Evolutionary conservation across 2,797 vertebrate species (phyloP), one percentile per base, ranked within the genome.

Genomic region (Sphenodon punctatus): DNA sequence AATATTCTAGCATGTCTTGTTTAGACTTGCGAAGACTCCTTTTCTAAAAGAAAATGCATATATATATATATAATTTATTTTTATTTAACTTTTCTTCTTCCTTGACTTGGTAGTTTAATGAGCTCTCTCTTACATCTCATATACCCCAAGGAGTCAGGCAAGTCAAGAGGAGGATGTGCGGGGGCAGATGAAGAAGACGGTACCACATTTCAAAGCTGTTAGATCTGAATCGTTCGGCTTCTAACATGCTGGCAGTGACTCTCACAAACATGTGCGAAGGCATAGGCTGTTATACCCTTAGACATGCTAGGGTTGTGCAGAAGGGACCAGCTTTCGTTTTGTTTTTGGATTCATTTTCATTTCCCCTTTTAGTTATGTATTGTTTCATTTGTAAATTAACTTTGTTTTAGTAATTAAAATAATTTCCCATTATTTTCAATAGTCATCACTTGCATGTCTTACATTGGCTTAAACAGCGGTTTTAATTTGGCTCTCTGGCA

Each of bases 1-100:
- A 91, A 73, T 14, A 55, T 71, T 75, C 70, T 4, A 8, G 39
- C 86, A 56, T 76, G 59, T 22, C 80, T 71, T 89, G 30, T 49
- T 88, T 91, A 82, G 85, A 75, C 14, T 45, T 72, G 73, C 88
- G 84, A 83, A 63, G 69, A 65, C n/a, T n/a, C n/a, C n/a, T n/a
- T n/a, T n/a, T n/a, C n/a, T n/a, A n/a, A n/a, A n/a, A n/a, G n/a
- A n/a, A n/a, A n/a, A n/a, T 67, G 5, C 49, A 20, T 48, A 71
- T 82, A 67, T 61, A 68, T 81, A 55, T 80, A 60, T 56, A 70
- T n/a, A 49, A n/a, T 80, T 89, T 87, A 39, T 64, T 85, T 83
- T 80, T 88, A 32, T 86, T 88, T 90, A 67, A 20, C 60, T 60
- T 74, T 86, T 84, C 89, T 80, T 51, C 32, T 71, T 88, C 70